Conservation (phyloP, 2,113 vertebrate genomes). For the Tachysurus fulvidraco region DNA sequence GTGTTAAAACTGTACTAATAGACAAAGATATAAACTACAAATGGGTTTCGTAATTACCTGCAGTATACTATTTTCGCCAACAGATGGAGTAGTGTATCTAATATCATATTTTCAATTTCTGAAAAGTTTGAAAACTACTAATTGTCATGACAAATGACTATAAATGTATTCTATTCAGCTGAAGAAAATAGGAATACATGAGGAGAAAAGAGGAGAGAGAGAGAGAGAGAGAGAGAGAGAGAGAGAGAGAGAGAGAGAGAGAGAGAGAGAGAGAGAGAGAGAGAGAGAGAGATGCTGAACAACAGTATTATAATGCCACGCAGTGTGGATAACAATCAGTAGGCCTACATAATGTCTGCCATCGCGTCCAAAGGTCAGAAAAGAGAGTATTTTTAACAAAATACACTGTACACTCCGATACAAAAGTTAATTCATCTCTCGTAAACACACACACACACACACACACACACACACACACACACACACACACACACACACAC, state of each 20-base stretch:
- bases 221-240: background rate
- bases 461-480: background rate
- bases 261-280: slow-evolving; percentile 16
- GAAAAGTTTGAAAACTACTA: background rate
- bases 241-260: slow-evolving; percentile 5
- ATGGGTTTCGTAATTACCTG: background rate
- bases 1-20: background rate
- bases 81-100: slow-evolving; percentile 36
- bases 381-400: slow-evolving; percentile 59
- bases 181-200: background rate
- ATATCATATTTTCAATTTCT: background rate
- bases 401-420: slow-evolving; percentile 64
- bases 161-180: background rate
- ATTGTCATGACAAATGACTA: background rate
- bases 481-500: background rate
- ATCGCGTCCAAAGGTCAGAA: slow-evolving; percentile 55
- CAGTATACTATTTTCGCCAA: slow-evolving; percentile 32
- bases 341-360: slow-evolving; percentile 55
- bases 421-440: slow-evolving; percentile 10
- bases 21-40: background rate
- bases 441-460: background rate
- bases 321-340: slow-evolving; percentile 69
- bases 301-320: slow-evolving; percentile 69
- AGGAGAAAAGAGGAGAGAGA: background rate
- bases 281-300: slow-evolving; percentile 48